Evolutionary conservation across 2,888 invertebrate species (phyloP).

Genomic region (Eulithis testata): DNA sequence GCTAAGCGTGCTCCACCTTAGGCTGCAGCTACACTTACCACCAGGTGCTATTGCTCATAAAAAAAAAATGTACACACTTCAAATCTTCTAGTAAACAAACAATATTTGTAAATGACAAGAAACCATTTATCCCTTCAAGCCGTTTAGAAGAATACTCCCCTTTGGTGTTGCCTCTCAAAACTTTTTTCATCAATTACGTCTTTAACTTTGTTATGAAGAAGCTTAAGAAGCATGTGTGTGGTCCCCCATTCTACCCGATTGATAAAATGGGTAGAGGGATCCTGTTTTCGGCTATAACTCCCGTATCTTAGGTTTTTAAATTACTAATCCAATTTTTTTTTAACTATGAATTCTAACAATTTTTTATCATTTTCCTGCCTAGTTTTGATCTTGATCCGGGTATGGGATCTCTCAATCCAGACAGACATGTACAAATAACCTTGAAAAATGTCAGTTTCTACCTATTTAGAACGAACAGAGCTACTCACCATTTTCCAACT

Average conservation of each 20-base stretch:
- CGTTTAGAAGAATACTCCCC: constrained; percentile 12
- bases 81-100: not conserved
- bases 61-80: no score
- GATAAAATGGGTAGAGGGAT: no score
- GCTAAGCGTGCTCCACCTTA: no score
- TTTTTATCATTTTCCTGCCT: no score
- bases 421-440: constrained; percentile 33
- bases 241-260: constrained; percentile 19
- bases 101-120: not conserved
- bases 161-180: constrained; percentile 20
- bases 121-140: constrained; percentile 5
- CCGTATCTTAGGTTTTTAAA: no score
- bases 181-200: constrained; percentile 21
- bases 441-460: constrained; percentile 26
- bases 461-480: constrained; percentile 17
- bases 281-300: no score
- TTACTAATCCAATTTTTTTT: no score
- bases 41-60: no score
- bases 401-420: not conserved
- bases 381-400: no score
- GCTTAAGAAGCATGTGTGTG: constrained; percentile 29
- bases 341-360: no score
- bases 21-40: no score
- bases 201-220: constrained; percentile 13
- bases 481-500: no score